Conservation (phyloP, 2,113 vertebrate genomes). For the Verasper variegatus region DNA sequence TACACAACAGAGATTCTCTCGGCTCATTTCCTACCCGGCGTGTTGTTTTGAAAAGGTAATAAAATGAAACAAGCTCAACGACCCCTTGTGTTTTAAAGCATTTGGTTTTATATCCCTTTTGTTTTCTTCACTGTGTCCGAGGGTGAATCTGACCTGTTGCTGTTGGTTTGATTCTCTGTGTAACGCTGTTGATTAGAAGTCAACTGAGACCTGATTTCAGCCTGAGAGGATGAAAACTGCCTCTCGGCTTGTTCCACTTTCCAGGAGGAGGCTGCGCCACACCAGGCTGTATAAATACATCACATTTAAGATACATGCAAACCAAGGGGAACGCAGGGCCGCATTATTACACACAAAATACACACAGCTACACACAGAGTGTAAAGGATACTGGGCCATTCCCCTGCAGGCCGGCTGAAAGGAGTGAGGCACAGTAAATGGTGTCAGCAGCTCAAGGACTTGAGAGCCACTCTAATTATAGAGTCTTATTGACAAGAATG, state of each 20-base stretch:
- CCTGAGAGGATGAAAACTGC: not conserved
- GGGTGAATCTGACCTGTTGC: not conserved
- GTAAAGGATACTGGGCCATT: conserved; percentile 46
- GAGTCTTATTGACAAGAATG: conserved; percentile 46
- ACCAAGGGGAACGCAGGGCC: not conserved
- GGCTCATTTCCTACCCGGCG: conserved; percentile 5
- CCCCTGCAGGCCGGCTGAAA: conserved; percentile 29
- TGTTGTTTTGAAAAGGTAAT: no score
- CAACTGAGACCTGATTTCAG: not conserved
- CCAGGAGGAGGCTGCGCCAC: not conserved
- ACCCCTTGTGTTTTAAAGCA: no score
- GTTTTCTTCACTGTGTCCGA: no score
- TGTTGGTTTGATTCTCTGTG: not conserved
- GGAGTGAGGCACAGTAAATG: conserved; percentile 42
- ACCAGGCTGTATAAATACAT: conserved; percentile 5
- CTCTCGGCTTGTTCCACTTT: not conserved
- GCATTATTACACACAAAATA: conserved; percentile 1
- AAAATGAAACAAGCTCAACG: no score
- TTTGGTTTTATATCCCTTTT: no score
- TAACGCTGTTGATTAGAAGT: no score
- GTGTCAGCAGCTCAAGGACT: conserved; percentile 58
- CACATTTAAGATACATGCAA: not conserved
- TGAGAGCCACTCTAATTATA: conserved; percentile 53
- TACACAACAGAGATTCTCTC: not conserved
- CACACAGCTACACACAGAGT: conserved; percentile 1